Base-by-base conservation (phyloP, 2,888 invertebrate species). In the Synergus japonicus region DNA sequence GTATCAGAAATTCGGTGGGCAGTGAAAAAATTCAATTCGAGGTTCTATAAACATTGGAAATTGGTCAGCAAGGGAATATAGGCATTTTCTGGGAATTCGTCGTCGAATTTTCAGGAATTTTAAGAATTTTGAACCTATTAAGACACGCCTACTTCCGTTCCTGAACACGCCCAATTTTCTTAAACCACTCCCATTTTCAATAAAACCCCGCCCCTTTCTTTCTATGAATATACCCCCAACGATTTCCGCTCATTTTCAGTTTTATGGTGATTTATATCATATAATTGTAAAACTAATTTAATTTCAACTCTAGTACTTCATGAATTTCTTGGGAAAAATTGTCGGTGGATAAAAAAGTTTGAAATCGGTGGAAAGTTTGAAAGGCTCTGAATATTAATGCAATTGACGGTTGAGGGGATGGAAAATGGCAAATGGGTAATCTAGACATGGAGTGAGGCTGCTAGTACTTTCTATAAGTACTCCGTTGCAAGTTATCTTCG, bases 401-500 rank as follows among this genome's bases (percentile, higher is more conserved):
- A 73, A 73, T 54, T 73, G 69, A 22, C 43, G 22, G 44, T 13
- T n/a, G 67, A 73, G 54, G 54, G 73, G 73, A 29, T 29, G 29
- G 29, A 29, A 29, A 29, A 73, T 8, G 73, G 65, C n/a, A 73
- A 49, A 46, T 69, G 69, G 46, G 54, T 37, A 73, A 22, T 54
- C 73, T 29, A 73, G 49, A n/a, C 29, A 29, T 15, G 22, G 54
- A 73, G 49, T 54, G 37, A 73, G 54, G 22, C 29, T 73, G 12
- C 60, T 4, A 60, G 60, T 60, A 60, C 49, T 73, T 46, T 7
- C 44, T 29, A 15, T 73, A 54, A 73, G 73, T 73, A 73, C 37
- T 29, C 73, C 49, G 49, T 15, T n/a, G 73, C 73, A 73, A 54
- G 54, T 73, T 73, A 73, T 73, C 73, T 73, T 88, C 85, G 85